A percentile compares a stretch with the other conserved stretches of the same genome.
phyloP scores from a whole-genome alignment of 2,113 vertebrate genomes.

The Athene noctua region DNA sequence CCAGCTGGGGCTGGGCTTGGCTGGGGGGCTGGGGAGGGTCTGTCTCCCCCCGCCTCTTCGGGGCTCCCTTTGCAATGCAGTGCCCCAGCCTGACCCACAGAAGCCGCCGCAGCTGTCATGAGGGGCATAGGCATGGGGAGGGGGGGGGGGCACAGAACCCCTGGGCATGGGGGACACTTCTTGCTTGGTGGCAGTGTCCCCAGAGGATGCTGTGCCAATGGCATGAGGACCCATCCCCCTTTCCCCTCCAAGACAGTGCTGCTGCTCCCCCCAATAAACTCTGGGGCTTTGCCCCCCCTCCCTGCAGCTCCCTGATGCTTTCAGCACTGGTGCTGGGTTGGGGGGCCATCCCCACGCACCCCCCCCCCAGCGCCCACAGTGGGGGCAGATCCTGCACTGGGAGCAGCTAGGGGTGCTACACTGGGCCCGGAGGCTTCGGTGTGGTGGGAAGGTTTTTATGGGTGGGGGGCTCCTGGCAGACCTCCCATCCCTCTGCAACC shows the following conservation, averaged over 20 bases:
- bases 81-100: neutral
- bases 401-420: neutral
- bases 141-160: neutral
- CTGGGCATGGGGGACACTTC: rapidly evolving
- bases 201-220: rapidly evolving
- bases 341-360: neutral
- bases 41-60: rapidly evolving
- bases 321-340: neutral
- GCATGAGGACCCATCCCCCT: neutral
- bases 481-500: neutral
- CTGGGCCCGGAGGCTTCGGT: neutral
- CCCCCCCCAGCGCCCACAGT: neutral
- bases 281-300: neutral
- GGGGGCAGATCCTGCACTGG: neutral
- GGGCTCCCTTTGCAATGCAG: neutral
- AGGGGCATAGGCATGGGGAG: neutral
- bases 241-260: neutral
- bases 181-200: neutral
- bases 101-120: neutral
- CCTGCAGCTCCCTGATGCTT: neutral
- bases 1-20: neutral
- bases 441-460: neutral
- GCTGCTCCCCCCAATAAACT: neutral
- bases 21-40: no score
- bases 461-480: neutral